A percentile compares a stretch with the other conserved stretches of the same genome.
Evolutionary conservation across 2,888 invertebrate genomes (phyloP).

Genomic region (Didymodactylos carnosus): DNA sequence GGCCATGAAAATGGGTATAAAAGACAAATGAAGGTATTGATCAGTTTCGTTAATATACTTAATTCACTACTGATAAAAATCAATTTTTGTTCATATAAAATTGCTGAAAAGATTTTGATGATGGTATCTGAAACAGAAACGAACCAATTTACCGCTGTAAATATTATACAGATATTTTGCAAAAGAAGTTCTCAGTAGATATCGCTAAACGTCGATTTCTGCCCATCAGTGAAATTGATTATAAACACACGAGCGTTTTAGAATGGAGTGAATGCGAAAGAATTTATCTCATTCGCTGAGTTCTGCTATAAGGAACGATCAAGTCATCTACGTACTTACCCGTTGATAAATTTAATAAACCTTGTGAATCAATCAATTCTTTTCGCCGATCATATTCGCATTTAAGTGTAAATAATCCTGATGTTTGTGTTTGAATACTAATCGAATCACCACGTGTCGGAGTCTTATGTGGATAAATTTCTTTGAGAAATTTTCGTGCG

Average conservation of each 20-base stretch:
- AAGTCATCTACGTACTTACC: background rate
- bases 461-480: slow-evolving; percentile 8
- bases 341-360: background rate
- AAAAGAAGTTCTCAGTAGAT: background rate
- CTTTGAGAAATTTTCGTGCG: background rate
- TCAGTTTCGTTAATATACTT: slow-evolving; percentile 1
- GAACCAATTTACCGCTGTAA: slow-evolving; percentile 4
- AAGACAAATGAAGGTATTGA: slow-evolving; percentile 57
- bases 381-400: background rate
- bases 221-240: no score
- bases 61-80: slow-evolving; percentile 4
- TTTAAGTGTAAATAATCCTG: background rate
- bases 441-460: slow-evolving; percentile 7
- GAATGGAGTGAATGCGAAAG: no score
- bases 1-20: slow-evolving; percentile 79
- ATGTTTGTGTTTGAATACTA: background rate
- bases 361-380: background rate
- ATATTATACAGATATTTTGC: background rate
- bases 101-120: slow-evolving; percentile 7
- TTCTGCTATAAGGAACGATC: no score
- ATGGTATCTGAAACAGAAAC: background rate
- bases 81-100: slow-evolving; percentile 5
- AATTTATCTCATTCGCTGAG: no score
- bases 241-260: no score
- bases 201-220: no score